These are phyloP conservation scores for Cassiopea xamachana DNA, from an alignment of 30 jellyfish, hydroid and myxozoan species.

Conservation along the genomic window DNA sequence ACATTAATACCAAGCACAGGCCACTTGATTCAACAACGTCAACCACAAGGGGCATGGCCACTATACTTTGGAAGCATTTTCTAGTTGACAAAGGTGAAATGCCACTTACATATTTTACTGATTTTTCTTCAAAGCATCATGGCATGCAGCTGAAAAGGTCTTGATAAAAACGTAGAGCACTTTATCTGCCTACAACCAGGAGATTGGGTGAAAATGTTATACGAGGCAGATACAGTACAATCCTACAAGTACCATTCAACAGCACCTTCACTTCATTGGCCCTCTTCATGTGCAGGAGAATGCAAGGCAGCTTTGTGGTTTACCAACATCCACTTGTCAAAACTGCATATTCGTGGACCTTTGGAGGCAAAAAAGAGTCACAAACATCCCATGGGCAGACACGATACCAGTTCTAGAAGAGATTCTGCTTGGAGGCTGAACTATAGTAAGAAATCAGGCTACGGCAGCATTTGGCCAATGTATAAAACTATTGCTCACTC, in stretches of 20 bases:
- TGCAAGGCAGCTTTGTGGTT: conserved; percentile 56
- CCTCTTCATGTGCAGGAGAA: conserved; percentile 58
- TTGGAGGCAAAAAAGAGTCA: conserved; percentile 41
- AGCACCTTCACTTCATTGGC: conserved; percentile 15
- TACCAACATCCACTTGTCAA: conserved; percentile 16
- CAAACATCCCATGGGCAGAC: conserved; percentile 50
- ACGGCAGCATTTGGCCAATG: conserved; percentile 23
- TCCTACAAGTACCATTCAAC: conserved; percentile 4
- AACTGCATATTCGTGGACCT: conserved; percentile 21
- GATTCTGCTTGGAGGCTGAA: conserved; percentile 55
- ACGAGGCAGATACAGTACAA: conserved; percentile 49
- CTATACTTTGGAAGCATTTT: conserved; percentile 17
- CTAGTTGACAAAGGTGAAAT: conserved; percentile 20
- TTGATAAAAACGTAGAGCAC: background rate
- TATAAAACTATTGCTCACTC: conserved; percentile 29
- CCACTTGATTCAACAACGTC: conserved; percentile 10
- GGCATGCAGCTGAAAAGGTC: conserved; percentile 28
- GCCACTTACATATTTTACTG: background rate
- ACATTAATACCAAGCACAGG: conserved; percentile 6
- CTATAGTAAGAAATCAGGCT: conserved; percentile 14
- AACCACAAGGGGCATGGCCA: conserved; percentile 38
- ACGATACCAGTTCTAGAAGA: conserved; percentile 18
- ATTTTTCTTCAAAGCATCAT: conserved; percentile 8
- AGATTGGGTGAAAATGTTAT: conserved; percentile 42
- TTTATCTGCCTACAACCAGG: conserved; percentile 46